Evolutionary conservation across 2,888 invertebrate species (phyloP).

Genomic region (Acronicta psi): DNA sequence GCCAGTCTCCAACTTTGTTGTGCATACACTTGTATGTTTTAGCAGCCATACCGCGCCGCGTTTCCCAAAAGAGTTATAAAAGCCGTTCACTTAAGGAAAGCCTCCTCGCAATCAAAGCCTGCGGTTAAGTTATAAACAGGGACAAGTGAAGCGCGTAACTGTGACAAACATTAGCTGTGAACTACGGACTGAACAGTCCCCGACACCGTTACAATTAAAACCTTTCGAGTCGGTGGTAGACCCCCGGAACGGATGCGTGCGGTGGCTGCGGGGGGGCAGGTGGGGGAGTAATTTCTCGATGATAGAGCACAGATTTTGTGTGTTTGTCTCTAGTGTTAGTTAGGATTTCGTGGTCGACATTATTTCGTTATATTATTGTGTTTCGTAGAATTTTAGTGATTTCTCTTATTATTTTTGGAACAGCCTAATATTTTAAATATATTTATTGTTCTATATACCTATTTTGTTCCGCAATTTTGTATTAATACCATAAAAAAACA

Average conservation of each 20-base stretch:
- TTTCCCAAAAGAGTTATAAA: constrained; percentile 43
- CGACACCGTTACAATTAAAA: constrained; percentile 56
- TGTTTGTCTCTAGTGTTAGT: constrained; percentile 46
- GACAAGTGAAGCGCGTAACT: constrained; percentile 46
- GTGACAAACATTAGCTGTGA: constrained; percentile 57
- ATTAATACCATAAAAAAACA: too few relatives aligned
- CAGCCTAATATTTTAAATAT: too few relatives aligned
- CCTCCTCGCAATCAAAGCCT: constrained; percentile 47
- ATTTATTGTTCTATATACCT: too few relatives aligned
- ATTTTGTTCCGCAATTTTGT: too few relatives aligned
- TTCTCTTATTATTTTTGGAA: too few relatives aligned
- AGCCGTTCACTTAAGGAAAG: constrained; percentile 11
- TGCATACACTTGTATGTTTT: constrained; percentile 3
- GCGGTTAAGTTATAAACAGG: constrained; percentile 52
- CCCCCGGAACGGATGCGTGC: constrained; percentile 33
- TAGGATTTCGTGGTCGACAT: constrained; percentile 18
- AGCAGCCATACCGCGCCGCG: constrained; percentile 3
- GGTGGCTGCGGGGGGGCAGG: constrained; percentile 26
- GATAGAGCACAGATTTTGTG: constrained; percentile 77
- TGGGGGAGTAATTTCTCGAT: constrained; percentile 69
- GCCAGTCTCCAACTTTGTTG: constrained; percentile 37
- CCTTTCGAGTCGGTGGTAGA: constrained; percentile 41
- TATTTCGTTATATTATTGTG: too few relatives aligned
- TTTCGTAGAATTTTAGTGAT: too few relatives aligned
- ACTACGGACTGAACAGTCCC: constrained; percentile 52